Evolutionary conservation across 2,888 invertebrate genomes (phyloP), one percentile per base, ranked within the genome.

Genomic region (Drepanosiphum platanoidis): DNA sequence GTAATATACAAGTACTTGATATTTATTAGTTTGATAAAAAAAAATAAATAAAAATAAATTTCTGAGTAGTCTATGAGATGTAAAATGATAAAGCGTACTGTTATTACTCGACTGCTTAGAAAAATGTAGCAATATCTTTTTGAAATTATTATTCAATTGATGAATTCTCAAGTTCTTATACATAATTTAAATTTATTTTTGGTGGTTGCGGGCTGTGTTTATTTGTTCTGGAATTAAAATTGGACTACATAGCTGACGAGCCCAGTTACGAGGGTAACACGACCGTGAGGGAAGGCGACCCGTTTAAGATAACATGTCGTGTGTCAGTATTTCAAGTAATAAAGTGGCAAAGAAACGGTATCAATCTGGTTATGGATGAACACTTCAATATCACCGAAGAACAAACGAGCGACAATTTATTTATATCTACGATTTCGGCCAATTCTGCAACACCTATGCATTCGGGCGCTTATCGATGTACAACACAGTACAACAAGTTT

Each of bases 381-480:
- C 68, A 77, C 36, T 84, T 58, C 75, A 84, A 84, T 68, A 84
- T 84, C 77, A 84, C 52, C 52, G 68, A 68, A 5, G 68, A 77
- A 39, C 30, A 34, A 52, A 77, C 68, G 66, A 52, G 15, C 18
- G 68, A 84, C 68, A 84, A 64, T 77, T 77, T 86, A 78, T 64
- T 86, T 71, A 68, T 87, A 22, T 84, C 87, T 46, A 75, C 66
- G 22, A 75, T 87, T 66, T 86, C 86, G 0, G 88, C 87, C 36
- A 84, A 87, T 75, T 86, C 87, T 71, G 88, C 88, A 61, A 83
- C 86, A 46, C 61, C 87, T 18, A 84, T 79, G 66, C 88, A 88
- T 70, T 87, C 88, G 58, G 88, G 88, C 70, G 86, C 86, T 36
- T 88, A 88, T 86, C 87, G 87, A 71, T 88, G 88, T 81, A 87